phyloP scores from a whole-genome alignment of 2,113 vertebrate species.

The Dicerorhinus sumatrensis region DNA sequence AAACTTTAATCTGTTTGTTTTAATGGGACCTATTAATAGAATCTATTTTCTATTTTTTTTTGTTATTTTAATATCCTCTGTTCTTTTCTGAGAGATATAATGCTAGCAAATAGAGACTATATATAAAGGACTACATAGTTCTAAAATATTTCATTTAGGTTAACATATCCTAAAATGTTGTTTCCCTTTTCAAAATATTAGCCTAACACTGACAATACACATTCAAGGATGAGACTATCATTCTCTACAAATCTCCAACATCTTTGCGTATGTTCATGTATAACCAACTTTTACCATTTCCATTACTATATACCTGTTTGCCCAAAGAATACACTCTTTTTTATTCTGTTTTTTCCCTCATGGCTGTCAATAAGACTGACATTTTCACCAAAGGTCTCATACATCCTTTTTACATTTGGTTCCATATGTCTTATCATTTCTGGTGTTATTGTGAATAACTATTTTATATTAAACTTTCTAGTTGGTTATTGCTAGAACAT shows the following conservation, averaged over 20 bases:
- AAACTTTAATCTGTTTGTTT: background rate
- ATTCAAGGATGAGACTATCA: background rate
- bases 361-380: background rate
- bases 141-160: background rate
- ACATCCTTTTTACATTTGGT: background rate
- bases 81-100: background rate
- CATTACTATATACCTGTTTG: background rate
- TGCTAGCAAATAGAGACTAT: background rate
- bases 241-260: background rate
- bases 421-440: background rate
- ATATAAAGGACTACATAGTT: background rate
- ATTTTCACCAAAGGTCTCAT: background rate
- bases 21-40: background rate
- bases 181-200: background rate
- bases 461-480: conserved; percentile 2
- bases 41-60: background rate
- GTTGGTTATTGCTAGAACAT: background rate
- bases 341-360: background rate
- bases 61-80: background rate
- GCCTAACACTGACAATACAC: background rate
- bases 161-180: background rate
- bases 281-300: background rate
- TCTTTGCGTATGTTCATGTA: background rate
- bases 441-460: background rate
- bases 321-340: background rate